Evolutionary conservation across 1,140 invertebrate species (phyloP), one percentile per base, ranked within the genome.

Genomic region (Diorhabda sublineata): DNA sequence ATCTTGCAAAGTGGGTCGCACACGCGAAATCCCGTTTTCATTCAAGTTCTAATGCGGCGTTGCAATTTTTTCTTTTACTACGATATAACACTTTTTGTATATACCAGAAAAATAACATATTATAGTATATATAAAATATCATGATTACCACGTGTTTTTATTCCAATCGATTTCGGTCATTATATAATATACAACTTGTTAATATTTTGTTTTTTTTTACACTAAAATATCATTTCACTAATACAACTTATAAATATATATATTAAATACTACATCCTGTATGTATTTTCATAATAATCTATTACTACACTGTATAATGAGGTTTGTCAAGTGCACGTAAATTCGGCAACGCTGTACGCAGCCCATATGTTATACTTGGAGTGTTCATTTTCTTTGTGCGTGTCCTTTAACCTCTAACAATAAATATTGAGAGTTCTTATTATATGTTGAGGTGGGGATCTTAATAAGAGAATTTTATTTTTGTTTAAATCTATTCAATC

Each of bases 391-490:
- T 61, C 26, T 61, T 41, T 61, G 59, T 61, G 26, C 59, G 11
- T 41, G 59, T 43, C 59, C 26, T 42, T 8, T 42, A 42, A 61
- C 59, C 59, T 42, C 59, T 41, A 42, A 42, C 59, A 61, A 61
- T 61, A 61, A 61, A 61, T 61, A 60, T 60, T 42, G 47, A 52
- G 47, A 52, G 47, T 52, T n/a, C 47, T 52, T 52, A 52, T n/a
- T 52, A 52, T n/a, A 8, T 52, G 47, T n/a, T 52, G 47, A 52
- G 47, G 47, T 52, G 47, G 47, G 47, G 6, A 52, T 52, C n/a
- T n/a, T 8, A 52, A 8, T 52, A 6, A 52, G 47, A n/a, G 47
- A 26, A 52, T 3, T 52, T 52, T n/a, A 52, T 6, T 52, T 52
- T 52, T 52, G 47, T 8, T 52, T 52, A 52, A 52, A 8, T 52